These are phyloP conservation scores for Diadema setosum DNA, from an alignment of 35 echinoderm and acorn worm species.

Conservation along the genomic window DNA sequence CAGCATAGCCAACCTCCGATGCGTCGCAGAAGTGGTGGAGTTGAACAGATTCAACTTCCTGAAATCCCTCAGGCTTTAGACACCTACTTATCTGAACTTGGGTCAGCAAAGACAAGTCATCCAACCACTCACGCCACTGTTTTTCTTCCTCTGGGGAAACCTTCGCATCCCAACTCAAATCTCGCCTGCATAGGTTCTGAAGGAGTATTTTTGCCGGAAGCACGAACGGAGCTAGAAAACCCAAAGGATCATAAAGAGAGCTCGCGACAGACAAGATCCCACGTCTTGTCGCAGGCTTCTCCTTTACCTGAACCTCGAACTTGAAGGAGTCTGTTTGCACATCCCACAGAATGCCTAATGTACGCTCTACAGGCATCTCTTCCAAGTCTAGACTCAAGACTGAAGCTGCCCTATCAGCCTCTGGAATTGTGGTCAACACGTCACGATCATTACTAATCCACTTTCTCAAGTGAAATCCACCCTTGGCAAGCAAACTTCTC, in stretches of 20 bases:
- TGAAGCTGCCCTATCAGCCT: neutral
- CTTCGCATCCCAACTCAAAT: neutral
- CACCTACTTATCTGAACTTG: conserved; percentile 8
- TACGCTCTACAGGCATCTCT: neutral
- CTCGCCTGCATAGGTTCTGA: conserved; percentile 29
- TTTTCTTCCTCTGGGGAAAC: neutral
- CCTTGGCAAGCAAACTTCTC: neutral
- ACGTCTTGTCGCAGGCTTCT: conserved; percentile 17
- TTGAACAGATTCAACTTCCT: neutral
- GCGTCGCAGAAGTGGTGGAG: conserved; percentile 52
- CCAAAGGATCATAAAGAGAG: conserved; percentile 58
- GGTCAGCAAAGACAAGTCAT: neutral
- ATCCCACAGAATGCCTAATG: neutral
- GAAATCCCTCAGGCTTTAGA: neutral
- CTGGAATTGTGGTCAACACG: neutral
- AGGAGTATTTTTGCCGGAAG: conserved; percentile 23
- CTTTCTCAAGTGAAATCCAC: neutral
- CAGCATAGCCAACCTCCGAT: conserved; percentile 25
- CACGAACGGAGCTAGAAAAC: conserved; percentile 33
- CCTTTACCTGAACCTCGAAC: neutral
- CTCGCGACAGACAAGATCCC: conserved; percentile 45
- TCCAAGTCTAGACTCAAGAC: neutral
- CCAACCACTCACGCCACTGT: conserved; percentile 56
- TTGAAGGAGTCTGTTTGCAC: neutral
- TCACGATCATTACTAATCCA: neutral